A percentile compares a stretch with the other conserved stretches of the same genome.
These are phyloP conservation scores for Dasypogon diadema DNA, from an alignment of 2,888 invertebrate genomes.

Conservation along the genomic window DNA sequence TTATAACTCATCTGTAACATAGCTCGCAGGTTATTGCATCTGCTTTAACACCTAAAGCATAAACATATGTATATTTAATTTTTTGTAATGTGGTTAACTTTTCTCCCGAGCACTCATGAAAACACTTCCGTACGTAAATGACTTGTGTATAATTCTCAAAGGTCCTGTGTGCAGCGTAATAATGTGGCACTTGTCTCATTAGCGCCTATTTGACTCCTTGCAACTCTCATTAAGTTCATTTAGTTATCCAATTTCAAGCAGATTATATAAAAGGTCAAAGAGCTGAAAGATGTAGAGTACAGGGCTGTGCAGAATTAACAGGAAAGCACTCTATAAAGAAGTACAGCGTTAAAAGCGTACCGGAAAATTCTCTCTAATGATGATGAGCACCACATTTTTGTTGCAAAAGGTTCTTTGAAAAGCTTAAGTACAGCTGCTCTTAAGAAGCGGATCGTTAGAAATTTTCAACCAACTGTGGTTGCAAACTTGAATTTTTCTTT, in stretches of 20 bases:
- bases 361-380: neutral
- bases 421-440: neutral
- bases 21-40: too few species aligned
- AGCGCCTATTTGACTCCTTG: conserved; percentile 40
- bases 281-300: conserved; percentile 20
- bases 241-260: conserved; percentile 28
- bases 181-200: conserved; percentile 37
- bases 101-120: neutral
- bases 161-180: conserved; percentile 9
- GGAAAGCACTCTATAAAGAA: conserved; percentile 6
- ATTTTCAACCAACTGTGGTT: neutral
- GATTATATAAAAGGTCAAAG: neutral
- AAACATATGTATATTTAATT: too few species aligned
- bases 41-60: too few species aligned
- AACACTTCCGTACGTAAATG: conserved; percentile 21
- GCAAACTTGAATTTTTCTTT: neutral
- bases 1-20: too few species aligned
- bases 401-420: neutral
- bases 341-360: conserved; percentile 1
- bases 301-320: conserved; percentile 32
- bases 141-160: conserved; percentile 18
- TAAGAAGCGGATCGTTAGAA: too few species aligned
- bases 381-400: conserved; percentile 5
- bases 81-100: too few species aligned
- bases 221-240: conserved; percentile 44